Conservation (phyloP, 2,797 vertebrate species). For the Decapterus maruadsi region DNA sequence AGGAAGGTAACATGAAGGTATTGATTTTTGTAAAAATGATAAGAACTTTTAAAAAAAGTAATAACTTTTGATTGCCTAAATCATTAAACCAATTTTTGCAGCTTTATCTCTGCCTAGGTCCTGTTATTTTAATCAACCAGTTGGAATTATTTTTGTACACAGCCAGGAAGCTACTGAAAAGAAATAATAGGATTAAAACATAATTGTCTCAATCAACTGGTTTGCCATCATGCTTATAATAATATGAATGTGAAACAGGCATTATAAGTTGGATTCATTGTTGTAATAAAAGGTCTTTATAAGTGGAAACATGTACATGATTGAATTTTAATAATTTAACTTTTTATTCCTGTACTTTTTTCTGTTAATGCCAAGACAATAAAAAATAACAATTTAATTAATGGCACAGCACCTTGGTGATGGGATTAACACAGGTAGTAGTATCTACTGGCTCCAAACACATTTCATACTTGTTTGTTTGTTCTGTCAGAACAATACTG, state of each 20-base stretch:
- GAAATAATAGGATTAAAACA: too few species aligned
- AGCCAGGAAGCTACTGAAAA: neutral
- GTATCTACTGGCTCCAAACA: neutral
- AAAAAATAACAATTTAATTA: neutral
- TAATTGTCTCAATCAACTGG: too few species aligned
- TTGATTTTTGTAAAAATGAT: neutral
- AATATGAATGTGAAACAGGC: too few species aligned
- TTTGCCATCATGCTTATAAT: too few species aligned
- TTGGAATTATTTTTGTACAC: neutral
- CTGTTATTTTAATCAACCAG: neutral
- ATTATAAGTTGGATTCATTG: too few species aligned
- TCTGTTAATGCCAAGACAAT: neutral
- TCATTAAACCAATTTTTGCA: neutral
- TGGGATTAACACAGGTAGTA: neutral
- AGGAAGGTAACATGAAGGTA: neutral
- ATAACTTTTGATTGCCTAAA: neutral
- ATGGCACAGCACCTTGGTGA: neutral
- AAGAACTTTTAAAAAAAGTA: neutral
- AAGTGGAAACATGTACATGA: too few species aligned
- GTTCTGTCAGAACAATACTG: neutral
- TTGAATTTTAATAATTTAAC: too few species aligned
- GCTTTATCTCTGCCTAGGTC: neutral
- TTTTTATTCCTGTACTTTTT: neutral
- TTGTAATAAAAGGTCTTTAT: too few species aligned
- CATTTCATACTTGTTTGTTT: neutral